Evolutionary conservation across 2,113 vertebrate genomes (phyloP).

Genomic region (Salvelinus fontinalis): DNA sequence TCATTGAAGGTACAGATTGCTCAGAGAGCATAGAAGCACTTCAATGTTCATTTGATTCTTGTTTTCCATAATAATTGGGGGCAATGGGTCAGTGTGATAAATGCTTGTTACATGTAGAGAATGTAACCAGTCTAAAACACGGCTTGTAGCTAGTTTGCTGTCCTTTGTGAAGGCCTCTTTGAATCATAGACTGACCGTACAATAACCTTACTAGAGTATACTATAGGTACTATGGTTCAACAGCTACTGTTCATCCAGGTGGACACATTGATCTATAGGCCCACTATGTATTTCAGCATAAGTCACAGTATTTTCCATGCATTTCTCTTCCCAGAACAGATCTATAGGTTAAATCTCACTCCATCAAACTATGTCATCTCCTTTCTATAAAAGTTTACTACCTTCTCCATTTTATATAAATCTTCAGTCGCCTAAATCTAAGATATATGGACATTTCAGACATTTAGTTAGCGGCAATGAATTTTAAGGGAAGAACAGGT

Average conservation of each 20-base stretch:
- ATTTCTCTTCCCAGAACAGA: no score
- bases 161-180: slow-evolving; percentile 6
- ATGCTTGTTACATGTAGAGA: slow-evolving; percentile 67
- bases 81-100: slow-evolving; percentile 68
- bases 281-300: no score
- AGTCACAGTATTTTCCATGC: no score
- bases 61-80: slow-evolving; percentile 77
- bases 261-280: not conserved
- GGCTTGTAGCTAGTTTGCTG: slow-evolving; percentile 27
- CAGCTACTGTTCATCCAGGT: not conserved
- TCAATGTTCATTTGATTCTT: slow-evolving; percentile 74
- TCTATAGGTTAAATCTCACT: no score
- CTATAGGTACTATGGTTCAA: not conserved
- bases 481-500: slow-evolving; percentile 45
- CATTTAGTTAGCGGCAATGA: slow-evolving; percentile 52
- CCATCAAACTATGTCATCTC: slow-evolving; percentile 32
- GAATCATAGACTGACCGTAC: not conserved
- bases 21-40: slow-evolving; percentile 42
- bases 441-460: slow-evolving; percentile 54
- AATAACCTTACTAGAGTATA: not conserved
- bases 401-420: not conserved
- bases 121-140: slow-evolving; percentile 33
- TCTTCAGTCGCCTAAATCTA: slow-evolving; percentile 55
- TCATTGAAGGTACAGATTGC: slow-evolving; percentile 50
- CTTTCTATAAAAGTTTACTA: slow-evolving; percentile 10